phyloP scores from a whole-genome alignment of 2,888 invertebrate genomes.

The Orthonevra nobilis region DNA sequence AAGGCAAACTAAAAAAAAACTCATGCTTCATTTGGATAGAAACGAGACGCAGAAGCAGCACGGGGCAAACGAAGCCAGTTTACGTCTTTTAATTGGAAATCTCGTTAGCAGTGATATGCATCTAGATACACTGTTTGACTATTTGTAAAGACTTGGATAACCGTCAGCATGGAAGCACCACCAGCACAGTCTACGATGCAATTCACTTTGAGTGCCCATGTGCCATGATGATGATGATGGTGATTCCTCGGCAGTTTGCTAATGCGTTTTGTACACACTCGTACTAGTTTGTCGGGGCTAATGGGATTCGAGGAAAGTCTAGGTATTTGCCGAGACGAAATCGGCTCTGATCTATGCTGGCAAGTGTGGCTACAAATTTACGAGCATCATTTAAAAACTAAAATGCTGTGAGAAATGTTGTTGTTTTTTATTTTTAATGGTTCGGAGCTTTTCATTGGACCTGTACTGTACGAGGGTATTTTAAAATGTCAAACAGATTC shows the following conservation, averaged over 20 bases:
- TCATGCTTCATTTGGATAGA: too few relatives aligned
- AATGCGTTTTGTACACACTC: conserved; percentile 4
- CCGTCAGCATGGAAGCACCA: not conserved
- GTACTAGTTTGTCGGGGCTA: not conserved
- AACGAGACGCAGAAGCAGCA: too few relatives aligned
- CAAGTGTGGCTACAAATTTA: conserved; percentile 11
- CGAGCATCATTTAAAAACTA: conserved; percentile 33
- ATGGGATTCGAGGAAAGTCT: conserved; percentile 8
- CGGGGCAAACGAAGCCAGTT: not conserved
- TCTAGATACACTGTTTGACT: conserved; percentile 17
- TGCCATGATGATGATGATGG: not conserved
- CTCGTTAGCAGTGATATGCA: conserved; percentile 41
- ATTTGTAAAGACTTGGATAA: conserved; percentile 17
- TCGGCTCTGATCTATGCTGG: conserved; percentile 13
- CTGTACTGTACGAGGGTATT: not conserved
- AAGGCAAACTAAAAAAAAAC: too few relatives aligned
- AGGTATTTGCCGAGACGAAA: conserved; percentile 6
- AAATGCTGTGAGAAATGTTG: conserved; percentile 22
- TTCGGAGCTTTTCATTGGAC: not conserved
- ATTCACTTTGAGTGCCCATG: not conserved
- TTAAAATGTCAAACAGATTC: conserved; percentile 20
- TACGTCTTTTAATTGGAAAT: conserved; percentile 49
- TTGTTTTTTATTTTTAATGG: conserved; percentile 2
- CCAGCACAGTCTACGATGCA: not conserved
- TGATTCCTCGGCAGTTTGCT: conserved; percentile 13